Evolutionary conservation across 2,797 vertebrate species (phyloP).

Genomic region (Lemur catta): DNA sequence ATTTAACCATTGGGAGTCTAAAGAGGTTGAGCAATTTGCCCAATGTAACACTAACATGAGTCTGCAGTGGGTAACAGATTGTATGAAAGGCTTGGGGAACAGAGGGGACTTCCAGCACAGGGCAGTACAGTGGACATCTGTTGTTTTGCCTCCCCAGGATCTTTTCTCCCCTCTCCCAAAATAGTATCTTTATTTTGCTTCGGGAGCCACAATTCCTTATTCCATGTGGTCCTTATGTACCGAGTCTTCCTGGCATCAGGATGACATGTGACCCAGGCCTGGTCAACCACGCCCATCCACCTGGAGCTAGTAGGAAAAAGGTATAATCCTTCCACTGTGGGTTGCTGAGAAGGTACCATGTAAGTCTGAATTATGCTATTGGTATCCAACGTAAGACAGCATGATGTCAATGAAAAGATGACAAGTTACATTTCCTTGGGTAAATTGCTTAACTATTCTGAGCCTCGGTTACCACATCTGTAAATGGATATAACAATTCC

Average conservation of each 20-base stretch:
- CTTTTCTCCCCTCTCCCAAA: conserved; percentile 11
- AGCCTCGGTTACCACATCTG: conserved; percentile 28
- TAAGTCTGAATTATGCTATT: background rate
- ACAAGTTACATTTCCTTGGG: conserved; percentile 15
- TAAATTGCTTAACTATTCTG: conserved; percentile 31
- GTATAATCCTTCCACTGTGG: background rate
- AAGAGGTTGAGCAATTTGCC: background rate
- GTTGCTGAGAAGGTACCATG: conserved; percentile 7
- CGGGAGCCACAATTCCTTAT: background rate
- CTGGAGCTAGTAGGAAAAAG: background rate
- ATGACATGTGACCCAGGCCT: background rate
- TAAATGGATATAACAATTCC: conserved; percentile 46
- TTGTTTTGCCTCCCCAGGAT: background rate
- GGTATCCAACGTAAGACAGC: background rate
- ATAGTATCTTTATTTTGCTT: background rate
- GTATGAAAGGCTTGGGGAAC: background rate
- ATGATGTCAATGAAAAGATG: background rate
- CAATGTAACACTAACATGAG: background rate
- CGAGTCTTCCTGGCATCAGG: background rate
- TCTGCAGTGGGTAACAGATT: background rate
- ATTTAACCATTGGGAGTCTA: background rate
- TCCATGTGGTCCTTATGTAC: background rate
- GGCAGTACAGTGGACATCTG: background rate
- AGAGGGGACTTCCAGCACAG: background rate
- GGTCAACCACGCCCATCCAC: background rate